Evolutionary conservation across 2,797 vertebrate genomes (phyloP).

Genomic region (Parauchenoglanis ngamensis): DNA sequence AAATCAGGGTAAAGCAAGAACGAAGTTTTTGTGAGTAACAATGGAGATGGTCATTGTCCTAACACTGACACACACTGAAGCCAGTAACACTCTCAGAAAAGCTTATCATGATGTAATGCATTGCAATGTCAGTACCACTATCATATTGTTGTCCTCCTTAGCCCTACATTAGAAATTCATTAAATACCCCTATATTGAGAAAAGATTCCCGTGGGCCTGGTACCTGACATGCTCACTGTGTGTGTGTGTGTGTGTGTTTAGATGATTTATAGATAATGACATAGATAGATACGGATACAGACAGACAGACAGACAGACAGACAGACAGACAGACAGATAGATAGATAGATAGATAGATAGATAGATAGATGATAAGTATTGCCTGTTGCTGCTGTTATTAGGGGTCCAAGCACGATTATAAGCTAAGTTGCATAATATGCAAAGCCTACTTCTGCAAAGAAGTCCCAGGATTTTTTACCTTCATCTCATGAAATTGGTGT

Average conservation of each 20-base stretch:
- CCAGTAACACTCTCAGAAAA: not conserved
- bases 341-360: too few relatives aligned
- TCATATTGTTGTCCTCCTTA: conserved; percentile 9
- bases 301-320: too few relatives aligned
- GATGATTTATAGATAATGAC: not conserved
- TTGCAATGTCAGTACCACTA: not conserved
- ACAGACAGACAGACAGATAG: too few relatives aligned
- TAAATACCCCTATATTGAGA: not conserved
- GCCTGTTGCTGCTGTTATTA: not conserved
- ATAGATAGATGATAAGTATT: too few relatives aligned
- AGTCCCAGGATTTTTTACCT: not conserved
- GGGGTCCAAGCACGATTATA: not conserved
- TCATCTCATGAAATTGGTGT: not conserved
- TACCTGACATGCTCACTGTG: not conserved
- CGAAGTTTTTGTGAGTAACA: not conserved
- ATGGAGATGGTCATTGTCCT: conserved; percentile 1
- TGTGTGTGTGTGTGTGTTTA: not conserved
- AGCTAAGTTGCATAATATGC: not conserved
- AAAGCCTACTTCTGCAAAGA: not conserved
- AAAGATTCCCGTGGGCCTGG: not conserved
- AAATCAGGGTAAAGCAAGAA: not conserved
- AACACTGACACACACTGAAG: not conserved
- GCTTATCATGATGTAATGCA: conserved; percentile 10
- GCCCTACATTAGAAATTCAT: not conserved
- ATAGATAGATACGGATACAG: too few relatives aligned